These are phyloP conservation scores for Lineus longissimus DNA, from an alignment of 1,140 invertebrate genomes.

Conservation along the genomic window DNA sequence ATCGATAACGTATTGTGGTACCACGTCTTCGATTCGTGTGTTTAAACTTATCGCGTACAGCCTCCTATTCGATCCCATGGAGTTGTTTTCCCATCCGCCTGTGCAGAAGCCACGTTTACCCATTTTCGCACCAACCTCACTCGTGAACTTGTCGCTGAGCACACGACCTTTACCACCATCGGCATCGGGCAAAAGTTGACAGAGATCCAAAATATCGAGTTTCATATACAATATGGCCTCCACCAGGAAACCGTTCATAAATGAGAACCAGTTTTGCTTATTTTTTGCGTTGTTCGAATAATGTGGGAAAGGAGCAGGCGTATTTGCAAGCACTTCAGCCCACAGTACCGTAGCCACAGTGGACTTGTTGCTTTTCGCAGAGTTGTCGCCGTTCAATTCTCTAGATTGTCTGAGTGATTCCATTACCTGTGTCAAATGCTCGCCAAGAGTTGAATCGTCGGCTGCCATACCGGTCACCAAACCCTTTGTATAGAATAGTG, in stretches of 20 bases:
- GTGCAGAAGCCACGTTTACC: not conserved
- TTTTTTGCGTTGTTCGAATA: conserved; percentile 7
- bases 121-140: not conserved
- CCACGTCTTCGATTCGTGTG: not conserved
- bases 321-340: not conserved
- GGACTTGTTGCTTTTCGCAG: conserved; percentile 6
- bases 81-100: not conserved
- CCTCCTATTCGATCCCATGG: not conserved
- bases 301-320: conserved; percentile 1
- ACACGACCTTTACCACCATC: not conserved
- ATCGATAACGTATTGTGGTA: not conserved
- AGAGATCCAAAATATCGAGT: not conserved
- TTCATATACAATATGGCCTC: not conserved
- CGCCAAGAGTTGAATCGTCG: not conserved
- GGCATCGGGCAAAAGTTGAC: not conserved
- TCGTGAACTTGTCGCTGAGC: not conserved
- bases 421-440: not conserved
- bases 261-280: not conserved
- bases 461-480: not conserved
- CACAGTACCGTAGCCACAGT: not conserved
- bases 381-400: not conserved
- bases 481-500: not conserved
- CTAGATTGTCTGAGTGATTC: not conserved
- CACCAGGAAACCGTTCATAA: conserved; percentile 2
- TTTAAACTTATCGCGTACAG: conserved; percentile 8